Conservation (phyloP, 2,113 vertebrate species). For the Rhineura floridana region DNA sequence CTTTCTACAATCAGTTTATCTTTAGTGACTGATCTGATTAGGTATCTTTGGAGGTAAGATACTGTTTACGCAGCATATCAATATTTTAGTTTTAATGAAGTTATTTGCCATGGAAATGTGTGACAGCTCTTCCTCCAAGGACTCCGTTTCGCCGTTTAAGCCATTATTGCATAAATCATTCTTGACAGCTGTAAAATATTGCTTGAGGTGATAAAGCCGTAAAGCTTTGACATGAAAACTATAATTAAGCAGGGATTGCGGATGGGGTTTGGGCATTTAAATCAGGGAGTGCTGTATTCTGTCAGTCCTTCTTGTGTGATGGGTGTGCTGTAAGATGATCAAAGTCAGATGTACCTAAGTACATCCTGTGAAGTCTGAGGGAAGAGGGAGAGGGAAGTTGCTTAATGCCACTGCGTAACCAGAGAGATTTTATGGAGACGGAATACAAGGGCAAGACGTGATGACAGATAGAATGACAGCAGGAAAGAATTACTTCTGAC, state of each 20-base stretch:
- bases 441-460: background rate
- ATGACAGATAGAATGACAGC: slow-evolving; percentile 34
- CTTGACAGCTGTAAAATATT: slow-evolving; percentile 80
- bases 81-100: slow-evolving; percentile 67
- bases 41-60: slow-evolving; percentile 39
- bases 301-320: slow-evolving; percentile 6
- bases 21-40: slow-evolving; percentile 19
- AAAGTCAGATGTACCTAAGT: slow-evolving; percentile 13
- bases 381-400: background rate
- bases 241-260: slow-evolving; percentile 65
- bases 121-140: slow-evolving; percentile 76
- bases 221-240: slow-evolving; percentile 77
- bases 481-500: slow-evolving; percentile 25
- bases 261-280: slow-evolving; percentile 48
- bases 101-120: slow-evolving; percentile 66
- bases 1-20: slow-evolving; percentile 15
- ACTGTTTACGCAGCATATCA: slow-evolving; percentile 65
- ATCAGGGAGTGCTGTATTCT: slow-evolving; percentile 33
- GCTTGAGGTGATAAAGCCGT: slow-evolving; percentile 76
- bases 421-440: background rate
- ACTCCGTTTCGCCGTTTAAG: slow-evolving; percentile 74
- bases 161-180: slow-evolving; percentile 80
- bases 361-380: background rate
- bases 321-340: background rate
- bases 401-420: background rate